phyloP scores from a whole-genome alignment of 2,888 invertebrate genomes.

The Melikaiella ostensackeni region DNA sequence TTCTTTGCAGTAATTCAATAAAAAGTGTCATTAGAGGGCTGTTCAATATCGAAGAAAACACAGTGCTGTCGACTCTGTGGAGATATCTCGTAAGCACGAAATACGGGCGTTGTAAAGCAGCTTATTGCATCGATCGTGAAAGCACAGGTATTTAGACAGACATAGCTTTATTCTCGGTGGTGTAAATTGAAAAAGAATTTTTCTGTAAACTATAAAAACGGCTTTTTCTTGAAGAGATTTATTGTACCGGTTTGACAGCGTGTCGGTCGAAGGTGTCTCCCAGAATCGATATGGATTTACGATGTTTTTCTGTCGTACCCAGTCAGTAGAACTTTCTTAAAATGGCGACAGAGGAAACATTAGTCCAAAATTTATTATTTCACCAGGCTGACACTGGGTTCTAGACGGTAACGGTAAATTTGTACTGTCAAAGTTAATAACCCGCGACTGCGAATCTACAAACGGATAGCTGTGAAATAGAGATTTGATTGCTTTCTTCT shows the following conservation, averaged over 20 bases:
- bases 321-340: slow-evolving; percentile 75
- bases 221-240: background rate
- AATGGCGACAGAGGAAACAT: slow-evolving; percentile 68
- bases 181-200: slow-evolving; percentile 55
- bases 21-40: slow-evolving; percentile 12
- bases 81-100: slow-evolving; percentile 2
- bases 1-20: background rate
- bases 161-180: slow-evolving; percentile 18
- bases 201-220: slow-evolving; percentile 4
- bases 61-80: background rate
- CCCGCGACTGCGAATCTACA: slow-evolving; percentile 48
- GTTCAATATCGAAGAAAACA: background rate
- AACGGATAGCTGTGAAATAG: slow-evolving; percentile 39
- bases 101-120: slow-evolving; percentile 39
- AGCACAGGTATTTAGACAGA: background rate
- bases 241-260: background rate
- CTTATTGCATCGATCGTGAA: slow-evolving; percentile 20
- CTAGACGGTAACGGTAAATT: slow-evolving; percentile 65
- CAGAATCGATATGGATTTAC: slow-evolving; percentile 74
- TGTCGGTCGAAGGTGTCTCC: slow-evolving; percentile 58
- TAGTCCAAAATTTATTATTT: slow-evolving; percentile 71
- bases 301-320: slow-evolving; percentile 76
- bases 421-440: slow-evolving; percentile 67
- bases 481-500: slow-evolving; percentile 40
- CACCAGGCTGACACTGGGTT: slow-evolving; percentile 60